Base-by-base conservation (phyloP, 2,797 vertebrate species). In the Acanthopagrus latus region DNA sequence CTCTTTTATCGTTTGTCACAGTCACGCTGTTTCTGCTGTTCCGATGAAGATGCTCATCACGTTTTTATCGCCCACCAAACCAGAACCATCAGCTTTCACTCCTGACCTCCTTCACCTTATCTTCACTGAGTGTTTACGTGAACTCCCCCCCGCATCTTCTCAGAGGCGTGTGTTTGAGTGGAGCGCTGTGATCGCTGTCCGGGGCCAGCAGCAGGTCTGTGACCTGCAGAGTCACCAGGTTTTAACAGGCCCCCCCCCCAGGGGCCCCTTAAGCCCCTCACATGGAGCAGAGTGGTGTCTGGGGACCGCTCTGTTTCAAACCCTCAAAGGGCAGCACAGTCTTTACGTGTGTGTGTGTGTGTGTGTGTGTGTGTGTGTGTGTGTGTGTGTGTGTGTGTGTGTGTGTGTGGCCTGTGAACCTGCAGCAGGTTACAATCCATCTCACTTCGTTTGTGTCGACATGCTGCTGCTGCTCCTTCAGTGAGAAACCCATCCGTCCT, bases 241-340 rank as follows among this genome's bases (percentile, higher is more conserved):
- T 79, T 83, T 38, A 88, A 82, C 80, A n/a, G 81, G 69, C 75
- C 88, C 84, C 83, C 69, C 27, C 27, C 27, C 3, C 27, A 4
- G 86, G 88, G 88, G 84, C 88, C 89, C 80, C 90, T 91, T 93
- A 94, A 91, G 82, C 86, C 86, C 80, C 74, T 91, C 85, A 86
- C 85, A 83, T 87, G 84, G 76, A 87, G 85, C 84, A 78, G 82
- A 89, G 88, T 91, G 81, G 83, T 89, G 89, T 86, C 90, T 86
- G 85, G 86, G 88, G 87, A 87, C 87, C 29, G 55, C 5, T 71
- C 16, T 64, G 80, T 82, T 33, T 78, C 75, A 70, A 91, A 89
- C 66, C 78, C 90, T 90, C 86, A 91, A 87, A 88, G 80, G 64
- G 13, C 47, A 10, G 55, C 54, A 75, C 55, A n/a, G 2, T 63